Conservation (phyloP, 2,113 vertebrate species). For the Lophura nycthemera region DNA sequence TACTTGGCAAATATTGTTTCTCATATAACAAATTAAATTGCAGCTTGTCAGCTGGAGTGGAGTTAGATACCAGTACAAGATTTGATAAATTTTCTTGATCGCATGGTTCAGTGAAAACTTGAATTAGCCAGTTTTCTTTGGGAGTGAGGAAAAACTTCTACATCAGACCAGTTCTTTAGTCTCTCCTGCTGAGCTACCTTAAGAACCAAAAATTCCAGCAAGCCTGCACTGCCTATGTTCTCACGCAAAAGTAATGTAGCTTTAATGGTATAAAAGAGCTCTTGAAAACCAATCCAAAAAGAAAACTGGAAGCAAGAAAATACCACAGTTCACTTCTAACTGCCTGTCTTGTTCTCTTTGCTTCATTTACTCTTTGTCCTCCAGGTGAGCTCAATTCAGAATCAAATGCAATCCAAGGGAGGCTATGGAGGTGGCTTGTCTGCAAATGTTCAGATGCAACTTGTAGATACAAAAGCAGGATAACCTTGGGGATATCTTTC, state of each 20-base stretch:
- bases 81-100: not conserved
- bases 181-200: not conserved
- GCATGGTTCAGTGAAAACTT: not conserved
- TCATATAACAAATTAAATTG: not conserved
- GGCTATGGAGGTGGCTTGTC: constrained; percentile 85
- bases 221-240: not conserved
- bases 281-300: not conserved
- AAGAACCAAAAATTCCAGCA: not conserved
- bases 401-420: constrained; percentile 92
- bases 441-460: constrained; percentile 85
- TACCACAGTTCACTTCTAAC: not conserved
- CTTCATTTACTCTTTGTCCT: not conserved
- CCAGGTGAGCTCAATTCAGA: constrained; percentile 90
- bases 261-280: not conserved
- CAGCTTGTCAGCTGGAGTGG: not conserved
- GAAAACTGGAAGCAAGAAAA: not conserved
- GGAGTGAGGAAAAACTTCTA: not conserved
- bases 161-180: not conserved
- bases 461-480: constrained; percentile 90
- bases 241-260: not conserved
- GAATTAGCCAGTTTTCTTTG: not conserved
- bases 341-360: not conserved
- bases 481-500: constrained; percentile 68
- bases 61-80: not conserved
- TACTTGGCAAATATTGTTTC: not conserved